A percentile compares a stretch with the other conserved stretches of the same genome.
These are phyloP conservation scores for Pelecanus crispus DNA, from an alignment of 2,113 vertebrate species.

Conservation along the genomic window DNA sequence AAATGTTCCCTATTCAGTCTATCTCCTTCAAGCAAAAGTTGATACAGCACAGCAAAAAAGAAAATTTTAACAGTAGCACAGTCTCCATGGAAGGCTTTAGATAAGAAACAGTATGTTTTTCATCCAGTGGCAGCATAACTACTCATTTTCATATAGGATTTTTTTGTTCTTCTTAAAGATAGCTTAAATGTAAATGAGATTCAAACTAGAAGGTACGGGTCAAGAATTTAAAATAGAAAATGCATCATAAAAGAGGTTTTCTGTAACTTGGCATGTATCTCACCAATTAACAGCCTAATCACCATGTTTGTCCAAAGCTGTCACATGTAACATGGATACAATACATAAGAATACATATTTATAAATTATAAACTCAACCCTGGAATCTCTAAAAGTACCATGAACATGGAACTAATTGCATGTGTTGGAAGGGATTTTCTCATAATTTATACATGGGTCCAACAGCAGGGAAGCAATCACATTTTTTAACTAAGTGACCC, in stretches of 20 bases:
- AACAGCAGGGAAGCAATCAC: background rate
- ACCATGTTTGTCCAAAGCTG: rapidly evolving
- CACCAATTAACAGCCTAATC: background rate
- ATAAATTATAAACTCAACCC: background rate
- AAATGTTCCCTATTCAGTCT: background rate
- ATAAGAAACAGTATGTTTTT: background rate
- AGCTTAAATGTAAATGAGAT: background rate
- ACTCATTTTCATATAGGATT: background rate
- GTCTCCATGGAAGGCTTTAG: background rate
- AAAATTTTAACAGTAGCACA: background rate
- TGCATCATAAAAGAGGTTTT: background rate
- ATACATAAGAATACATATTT: background rate
- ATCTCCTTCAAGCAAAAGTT: background rate
- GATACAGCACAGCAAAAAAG: background rate
- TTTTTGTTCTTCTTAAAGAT: background rate
- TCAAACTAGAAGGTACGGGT: background rate
- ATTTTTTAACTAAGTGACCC: background rate
- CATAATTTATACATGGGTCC: background rate
- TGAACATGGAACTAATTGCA: background rate
- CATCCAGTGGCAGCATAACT: background rate
- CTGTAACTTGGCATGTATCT: rapidly evolving
- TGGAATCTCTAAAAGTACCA: background rate
- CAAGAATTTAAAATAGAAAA: background rate
- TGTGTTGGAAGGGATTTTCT: background rate
- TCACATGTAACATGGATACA: background rate